A percentile compares a stretch with the other conserved stretches of the same genome.
phyloP scores from a whole-genome alignment of 2,797 vertebrate species.

The Sebastes cheni region DNA sequence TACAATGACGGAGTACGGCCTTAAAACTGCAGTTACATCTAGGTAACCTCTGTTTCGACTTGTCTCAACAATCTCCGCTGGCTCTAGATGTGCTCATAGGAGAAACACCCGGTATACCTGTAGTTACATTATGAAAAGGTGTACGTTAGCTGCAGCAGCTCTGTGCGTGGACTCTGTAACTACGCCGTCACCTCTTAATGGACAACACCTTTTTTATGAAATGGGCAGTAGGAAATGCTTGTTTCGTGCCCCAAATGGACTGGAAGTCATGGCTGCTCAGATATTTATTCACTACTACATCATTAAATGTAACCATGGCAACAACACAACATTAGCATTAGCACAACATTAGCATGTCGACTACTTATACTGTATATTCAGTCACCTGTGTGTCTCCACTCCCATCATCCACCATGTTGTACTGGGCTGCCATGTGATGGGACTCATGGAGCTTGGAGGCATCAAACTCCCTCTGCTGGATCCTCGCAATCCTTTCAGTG shows the following conservation, averaged over 20 bases:
- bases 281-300: neutral
- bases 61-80: neutral
- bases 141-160: no score
- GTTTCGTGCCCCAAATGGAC: neutral
- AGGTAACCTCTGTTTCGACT: neutral
- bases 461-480: slow-evolving; percentile 89
- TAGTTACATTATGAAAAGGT: no score
- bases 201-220: no score
- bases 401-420: slow-evolving; percentile 93
- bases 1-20: neutral
- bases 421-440: slow-evolving; percentile 90
- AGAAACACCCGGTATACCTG: neutral
- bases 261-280: neutral
- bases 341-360: no score
- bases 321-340: no score
- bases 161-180: no score
- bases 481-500: slow-evolving; percentile 88
- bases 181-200: no score
- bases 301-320: neutral
- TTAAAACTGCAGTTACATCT: neutral
- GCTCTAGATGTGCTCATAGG: neutral
- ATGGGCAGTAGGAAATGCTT: no score
- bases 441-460: slow-evolving; percentile 88
- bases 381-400: slow-evolving; percentile 89
- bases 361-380: neutral